Conservation (phyloP, 2,113 vertebrate genomes). For the Nyctibius bracteatus region DNA sequence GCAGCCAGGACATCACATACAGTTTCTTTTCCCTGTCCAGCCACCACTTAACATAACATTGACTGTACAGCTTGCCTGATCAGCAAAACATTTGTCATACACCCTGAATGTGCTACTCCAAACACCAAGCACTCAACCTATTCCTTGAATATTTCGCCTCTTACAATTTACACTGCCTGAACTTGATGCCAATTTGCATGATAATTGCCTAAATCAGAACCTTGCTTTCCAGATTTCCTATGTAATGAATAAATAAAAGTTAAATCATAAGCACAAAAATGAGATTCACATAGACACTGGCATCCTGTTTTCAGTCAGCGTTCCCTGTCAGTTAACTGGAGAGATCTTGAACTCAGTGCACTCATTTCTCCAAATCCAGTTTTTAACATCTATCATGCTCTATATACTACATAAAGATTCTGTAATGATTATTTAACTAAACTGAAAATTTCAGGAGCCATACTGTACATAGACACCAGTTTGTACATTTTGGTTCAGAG, state of each 20-base stretch:
- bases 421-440: neutral
- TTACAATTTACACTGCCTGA: neutral
- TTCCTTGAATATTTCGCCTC: neutral
- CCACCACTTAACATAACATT: neutral
- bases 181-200: neutral
- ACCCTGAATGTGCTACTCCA: neutral
- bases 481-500: neutral
- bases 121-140: neutral
- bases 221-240: neutral
- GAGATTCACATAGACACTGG: neutral
- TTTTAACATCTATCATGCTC: neutral
- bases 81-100: neutral
- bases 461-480: neutral
- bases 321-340: neutral
- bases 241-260: neutral
- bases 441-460: neutral
- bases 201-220: neutral
- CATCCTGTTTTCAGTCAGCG: neutral
- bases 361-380: neutral
- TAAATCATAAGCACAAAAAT: neutral
- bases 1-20: neutral
- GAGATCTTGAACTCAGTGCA: neutral
- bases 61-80: neutral
- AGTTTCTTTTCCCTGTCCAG: neutral
- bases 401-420: fast-evolving